Conservation (phyloP, 2,888 invertebrate genomes). For the Amphimallon solstitiale region DNA sequence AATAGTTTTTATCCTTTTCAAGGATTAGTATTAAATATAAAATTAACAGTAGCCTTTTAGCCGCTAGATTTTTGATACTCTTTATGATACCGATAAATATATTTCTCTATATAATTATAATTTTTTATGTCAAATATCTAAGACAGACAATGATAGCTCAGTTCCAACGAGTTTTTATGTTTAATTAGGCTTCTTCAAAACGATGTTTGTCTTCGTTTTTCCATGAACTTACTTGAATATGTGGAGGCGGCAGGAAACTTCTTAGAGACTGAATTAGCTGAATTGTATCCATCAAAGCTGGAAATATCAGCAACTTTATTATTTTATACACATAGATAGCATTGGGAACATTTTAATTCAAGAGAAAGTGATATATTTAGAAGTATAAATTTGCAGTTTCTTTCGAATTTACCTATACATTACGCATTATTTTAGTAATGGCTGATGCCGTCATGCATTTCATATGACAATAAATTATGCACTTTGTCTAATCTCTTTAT, state of each 20-base stretch:
- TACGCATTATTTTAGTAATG: no score
- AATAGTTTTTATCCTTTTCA: slow-evolving; percentile 51
- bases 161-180: slow-evolving; percentile 2
- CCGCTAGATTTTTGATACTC: not conserved
- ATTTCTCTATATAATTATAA: slow-evolving; percentile 12
- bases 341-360: no score
- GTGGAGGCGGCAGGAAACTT: slow-evolving; percentile 86
- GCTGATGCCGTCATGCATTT: no score
- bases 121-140: slow-evolving; percentile 13
- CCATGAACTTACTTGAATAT: slow-evolving; percentile 90
- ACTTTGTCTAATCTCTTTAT: no score
- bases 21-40: slow-evolving; percentile 44
- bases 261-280: slow-evolving; percentile 86
- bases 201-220: slow-evolving; percentile 84
- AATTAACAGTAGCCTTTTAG: slow-evolving; percentile 31
- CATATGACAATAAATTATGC: no score
- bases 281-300: slow-evolving; percentile 86
- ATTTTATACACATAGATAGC: not conserved
- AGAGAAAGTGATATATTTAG: no score
- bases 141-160: slow-evolving; percentile 10
- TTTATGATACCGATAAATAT: slow-evolving; percentile 15
- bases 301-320: slow-evolving; percentile 18
- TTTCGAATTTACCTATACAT: no score
- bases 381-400: no score
- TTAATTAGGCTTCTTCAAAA: slow-evolving; percentile 59